Evolutionary conservation across 2,888 invertebrate species (phyloP), one percentile per base, ranked within the genome.

Genomic region (Ametastegia equiseti): DNA sequence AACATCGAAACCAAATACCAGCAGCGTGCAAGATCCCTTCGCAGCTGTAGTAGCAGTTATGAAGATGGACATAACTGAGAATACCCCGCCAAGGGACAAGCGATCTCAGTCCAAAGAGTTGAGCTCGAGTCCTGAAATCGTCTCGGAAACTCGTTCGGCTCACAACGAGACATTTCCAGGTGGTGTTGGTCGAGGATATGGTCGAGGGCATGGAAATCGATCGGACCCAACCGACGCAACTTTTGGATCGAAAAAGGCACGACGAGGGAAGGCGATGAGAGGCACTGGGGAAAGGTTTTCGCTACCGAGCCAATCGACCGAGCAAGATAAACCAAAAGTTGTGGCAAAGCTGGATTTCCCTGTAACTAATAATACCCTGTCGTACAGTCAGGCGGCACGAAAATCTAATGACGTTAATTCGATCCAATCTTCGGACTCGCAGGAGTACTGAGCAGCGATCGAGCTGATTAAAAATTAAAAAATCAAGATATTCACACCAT

Each of bases 31-130:
- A 23, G 85, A 85, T 39, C 84, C 84, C 15, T 84, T 84, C 75
- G 84, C 79, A 23, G 81, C 80, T 82, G 63, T 67, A 13, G 83
- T 85, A 9, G 83, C 81, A 47, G 84, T 82, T 54, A 80, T 84
- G 81, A 84, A 85, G 57, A 80, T 81, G 30, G 78, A 84, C 67
- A 85, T 85, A 81, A 82, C 79, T 42, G 84, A 84, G 33, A 80
- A 84, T 13, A 67, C 36, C 5, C 57, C 78, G 13, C 67, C 47
- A 11, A 67, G 67, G 36, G 71, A 69, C 19, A 82, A 71, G 15
- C 69, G 81, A 13, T 50, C 65, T 39, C 57, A 45, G 1, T 30
- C 81, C 23, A 54, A 50, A 60, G 71, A 78, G 13, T 39, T 45
- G 9, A 78, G 78, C 13, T 78, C 33, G 23, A 63, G 80, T 57